Base-by-base conservation (phyloP, 2,888 invertebrate species). In the Pherbina coryleti region DNA sequence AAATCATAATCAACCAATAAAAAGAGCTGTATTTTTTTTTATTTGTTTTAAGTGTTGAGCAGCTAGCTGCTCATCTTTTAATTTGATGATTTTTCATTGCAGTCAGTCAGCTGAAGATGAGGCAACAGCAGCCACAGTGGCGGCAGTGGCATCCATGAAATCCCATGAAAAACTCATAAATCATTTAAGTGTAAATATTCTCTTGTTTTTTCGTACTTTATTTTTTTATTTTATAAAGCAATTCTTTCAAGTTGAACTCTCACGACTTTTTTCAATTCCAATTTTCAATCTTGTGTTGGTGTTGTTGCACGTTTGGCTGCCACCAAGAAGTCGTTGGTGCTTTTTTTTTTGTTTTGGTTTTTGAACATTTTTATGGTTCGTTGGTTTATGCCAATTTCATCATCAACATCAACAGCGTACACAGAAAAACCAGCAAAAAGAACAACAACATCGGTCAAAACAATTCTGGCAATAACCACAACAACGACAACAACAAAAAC, bases 351-450 rank as follows among this genome's bases (percentile, higher is more conserved):
- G 8, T 34, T 64, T 14, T 17, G 22, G 3, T 2, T 14, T 66
- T 66, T 37, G 4, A 31, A 17, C 64, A 66, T 28, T 66, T 66
- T 66, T 34, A 66, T 66, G 64, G 64, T 37, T 66, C 64, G 64
- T 66, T 66, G 64, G 64, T 66, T 66, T 34, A 31, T 28, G 64
- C 64, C 64, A 66, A 66, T 66, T 66, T 66, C 64, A 66, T 66
- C 64, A 66, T 66, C 64, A 17, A 34, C 64, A 66, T 66, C 64
- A 31, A 28, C 64, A 66, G 60, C 28, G 25, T 28, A 28, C 60
- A 25, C 9, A 22, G 25, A 28, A 14, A n/a, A n/a, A n/a, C n/a
- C 60, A 25, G 14, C 11, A 60, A 28, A n/a, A 11, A 60, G 4
- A 60, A 60, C 28, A 28, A 60, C 25, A 60, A 22, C 55, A 19